Evolutionary conservation across 2,113 vertebrate genomes (phyloP), one percentile per base, ranked within the genome.

Genomic region (Epinephelus lanceolatus): DNA sequence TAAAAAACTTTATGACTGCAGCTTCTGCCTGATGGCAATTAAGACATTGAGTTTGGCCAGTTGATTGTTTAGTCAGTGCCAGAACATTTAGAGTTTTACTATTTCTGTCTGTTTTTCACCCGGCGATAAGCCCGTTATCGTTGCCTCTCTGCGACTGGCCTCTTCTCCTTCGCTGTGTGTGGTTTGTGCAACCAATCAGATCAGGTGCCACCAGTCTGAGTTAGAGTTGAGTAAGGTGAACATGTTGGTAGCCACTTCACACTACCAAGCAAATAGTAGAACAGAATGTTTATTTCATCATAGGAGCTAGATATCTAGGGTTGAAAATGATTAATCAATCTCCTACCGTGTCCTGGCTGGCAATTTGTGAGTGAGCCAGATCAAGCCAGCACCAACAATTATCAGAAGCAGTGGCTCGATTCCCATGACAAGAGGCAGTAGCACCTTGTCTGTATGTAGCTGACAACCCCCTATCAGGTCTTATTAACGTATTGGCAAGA

Each of bases 141-240:
- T 69, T 71, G 30, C 42, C 51, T 76, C 60, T 70, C 47, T 74
- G 72, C 49, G 13, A 70, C 63, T 70, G 71, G 51, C 65, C 76
- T 30, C 53, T 55, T 76, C 60, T 57, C 13, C 56, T 62, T 62
- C 49, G 37, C 45, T 65, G 67, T 73, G 66, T 80, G 76, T 30
- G 56, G 40, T 61, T 30, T 57, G 55, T 72, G 61, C 66, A 45
- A 5, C 65, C 66, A 69, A 59, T 88, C 86, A 81, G 73, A 81
- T 69, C 1, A 0, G 40, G 59, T 40, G 60, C 59, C 79, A 70
- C 37, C 53, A 12, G 45, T 60, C 30, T 27, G 80, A 53, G 42
- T 75, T 13, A 23, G 57, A 66, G 83, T 25, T 62, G 49, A 49
- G 47, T 25, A 19, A 78, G 71, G 71, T 72, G 63, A 70, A 55